Conservation (phyloP, 2,888 invertebrate genomes). For the Tenthredo amoena region DNA sequence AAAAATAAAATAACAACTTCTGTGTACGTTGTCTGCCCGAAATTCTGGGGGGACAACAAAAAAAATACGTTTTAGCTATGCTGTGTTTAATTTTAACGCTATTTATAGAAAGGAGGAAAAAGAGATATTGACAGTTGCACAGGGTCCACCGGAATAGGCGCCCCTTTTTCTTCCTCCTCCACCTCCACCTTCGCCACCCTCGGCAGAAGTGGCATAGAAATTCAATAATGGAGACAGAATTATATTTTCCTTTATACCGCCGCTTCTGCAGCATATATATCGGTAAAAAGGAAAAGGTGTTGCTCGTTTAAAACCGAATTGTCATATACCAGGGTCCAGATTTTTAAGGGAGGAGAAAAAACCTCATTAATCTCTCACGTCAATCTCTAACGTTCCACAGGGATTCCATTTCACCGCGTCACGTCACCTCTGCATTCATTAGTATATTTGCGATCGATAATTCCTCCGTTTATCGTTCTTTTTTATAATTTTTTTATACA, state of each 20-base stretch:
- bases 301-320: constrained; percentile 47
- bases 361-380: constrained; percentile 24
- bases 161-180: constrained; percentile 15
- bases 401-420: background rate
- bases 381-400: background rate
- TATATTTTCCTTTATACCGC: constrained; percentile 19
- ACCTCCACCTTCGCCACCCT: background rate
- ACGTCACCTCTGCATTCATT: background rate
- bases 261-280: background rate
- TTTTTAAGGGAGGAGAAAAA: constrained; percentile 22
- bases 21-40: background rate
- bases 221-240: constrained; percentile 49
- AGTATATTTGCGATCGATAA: background rate
- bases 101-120: constrained; percentile 49
- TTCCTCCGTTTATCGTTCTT: background rate
- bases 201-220: constrained; percentile 46
- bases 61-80: constrained; percentile 20
- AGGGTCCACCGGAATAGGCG: constrained; percentile 38
- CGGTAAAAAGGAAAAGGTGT: constrained; percentile 16
- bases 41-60: background rate
- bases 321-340: background rate
- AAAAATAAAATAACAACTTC: constrained; percentile 36
- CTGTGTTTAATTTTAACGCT: constrained; percentile 46
- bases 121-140: constrained; percentile 52
- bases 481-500: background rate